Conservation (phyloP, 2,113 vertebrate genomes). For the Platysteira castanea region DNA sequence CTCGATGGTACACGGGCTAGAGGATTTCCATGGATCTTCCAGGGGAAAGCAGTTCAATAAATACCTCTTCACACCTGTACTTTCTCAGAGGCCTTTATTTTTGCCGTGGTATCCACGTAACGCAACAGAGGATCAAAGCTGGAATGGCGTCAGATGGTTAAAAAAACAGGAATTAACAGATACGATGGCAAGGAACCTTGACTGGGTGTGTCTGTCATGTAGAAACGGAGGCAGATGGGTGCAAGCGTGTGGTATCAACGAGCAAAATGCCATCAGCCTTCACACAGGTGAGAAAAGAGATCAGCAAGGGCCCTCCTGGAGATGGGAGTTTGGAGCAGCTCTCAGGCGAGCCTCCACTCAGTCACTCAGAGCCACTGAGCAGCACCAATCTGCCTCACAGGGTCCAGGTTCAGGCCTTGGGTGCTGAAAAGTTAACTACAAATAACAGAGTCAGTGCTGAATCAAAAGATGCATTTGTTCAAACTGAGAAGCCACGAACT, state of each 20-base stretch:
- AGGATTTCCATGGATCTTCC: not conserved
- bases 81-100: not conserved
- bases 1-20: not conserved
- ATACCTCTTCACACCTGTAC: not conserved
- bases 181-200: not conserved
- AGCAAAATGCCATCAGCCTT: not conserved
- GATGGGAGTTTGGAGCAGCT: not conserved
- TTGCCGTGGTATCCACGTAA: not conserved
- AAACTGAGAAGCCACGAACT: not conserved
- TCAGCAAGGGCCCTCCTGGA: not conserved
- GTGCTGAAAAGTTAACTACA: not conserved
- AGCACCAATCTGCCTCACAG: not conserved
- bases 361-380: rapidly evolving
- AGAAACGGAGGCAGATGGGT: not conserved
- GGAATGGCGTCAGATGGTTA: not conserved
- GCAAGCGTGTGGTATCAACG: rapidly evolving
- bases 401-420: not conserved
- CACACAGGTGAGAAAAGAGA: not conserved
- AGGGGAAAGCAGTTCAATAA: not conserved
- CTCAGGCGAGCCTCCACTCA: not conserved
- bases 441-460: rapidly evolving
- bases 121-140: rapidly evolving
- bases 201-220: not conserved
- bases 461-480: not conserved
- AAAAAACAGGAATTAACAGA: not conserved